Percentiles rank a stretch among this genome's conserved stretches.
Evolutionary conservation across 1,140 invertebrate genomes (phyloP).

Genomic region (Drosophila setifemur): DNA sequence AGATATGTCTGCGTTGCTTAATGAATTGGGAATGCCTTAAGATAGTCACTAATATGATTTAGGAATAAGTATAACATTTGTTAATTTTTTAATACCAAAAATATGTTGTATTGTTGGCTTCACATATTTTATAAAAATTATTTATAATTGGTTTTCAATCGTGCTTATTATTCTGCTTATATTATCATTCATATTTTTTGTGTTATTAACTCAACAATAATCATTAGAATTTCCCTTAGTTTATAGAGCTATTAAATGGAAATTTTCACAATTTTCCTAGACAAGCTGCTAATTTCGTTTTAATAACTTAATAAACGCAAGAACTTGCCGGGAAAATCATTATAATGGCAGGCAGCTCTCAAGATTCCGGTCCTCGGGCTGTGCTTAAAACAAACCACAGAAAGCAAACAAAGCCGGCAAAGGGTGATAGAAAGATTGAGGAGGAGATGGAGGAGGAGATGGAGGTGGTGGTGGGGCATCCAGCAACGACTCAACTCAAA

Average conservation of each 20-base stretch:
- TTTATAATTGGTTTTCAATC: too few relatives aligned
- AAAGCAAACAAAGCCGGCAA: constrained; percentile 22
- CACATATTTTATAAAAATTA: too few relatives aligned
- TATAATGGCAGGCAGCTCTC: constrained; percentile 56
- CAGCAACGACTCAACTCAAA: constrained; percentile 48
- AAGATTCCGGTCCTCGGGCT: constrained; percentile 53
- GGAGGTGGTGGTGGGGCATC: constrained; percentile 1
- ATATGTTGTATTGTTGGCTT: too few relatives aligned
- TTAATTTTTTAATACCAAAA: too few relatives aligned
- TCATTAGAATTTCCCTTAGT: constrained; percentile 12
- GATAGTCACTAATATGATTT: too few relatives aligned
- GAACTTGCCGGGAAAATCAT: constrained; percentile 62
- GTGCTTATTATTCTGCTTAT: too few relatives aligned
- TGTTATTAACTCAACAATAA: too few relatives aligned
- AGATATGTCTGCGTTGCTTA: neutral
- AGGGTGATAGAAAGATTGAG: neutral
- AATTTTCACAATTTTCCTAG: constrained; percentile 44
- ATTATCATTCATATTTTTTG: too few relatives aligned
- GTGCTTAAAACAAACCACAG: constrained; percentile 30
- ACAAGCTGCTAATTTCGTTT: constrained; percentile 58
- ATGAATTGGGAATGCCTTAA: neutral
- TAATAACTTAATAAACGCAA: constrained; percentile 75
- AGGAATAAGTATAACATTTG: too few relatives aligned
- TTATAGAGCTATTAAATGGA: constrained; percentile 18
- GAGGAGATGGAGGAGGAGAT: neutral